Conservation (phyloP, 2,888 invertebrate genomes). For the Sphaeridia pumilis region DNA sequence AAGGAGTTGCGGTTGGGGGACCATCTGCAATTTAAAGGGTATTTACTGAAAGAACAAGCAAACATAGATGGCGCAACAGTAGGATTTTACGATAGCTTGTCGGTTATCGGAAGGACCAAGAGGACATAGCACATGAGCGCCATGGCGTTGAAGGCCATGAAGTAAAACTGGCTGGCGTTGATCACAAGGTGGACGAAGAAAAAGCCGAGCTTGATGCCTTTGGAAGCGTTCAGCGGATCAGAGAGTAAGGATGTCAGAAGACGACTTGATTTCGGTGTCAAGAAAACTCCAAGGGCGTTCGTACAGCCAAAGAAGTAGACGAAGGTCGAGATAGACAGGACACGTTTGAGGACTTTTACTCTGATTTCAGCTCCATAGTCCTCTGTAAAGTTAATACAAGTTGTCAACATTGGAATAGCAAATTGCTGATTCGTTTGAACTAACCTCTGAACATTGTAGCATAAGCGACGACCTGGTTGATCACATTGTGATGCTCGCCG, state of each 20-base stretch:
- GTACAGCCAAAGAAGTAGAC: background rate
- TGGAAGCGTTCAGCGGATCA: background rate
- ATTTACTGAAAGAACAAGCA: too few species aligned
- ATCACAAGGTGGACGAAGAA: background rate
- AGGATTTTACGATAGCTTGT: too few species aligned
- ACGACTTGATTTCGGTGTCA: background rate
- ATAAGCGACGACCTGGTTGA: background rate
- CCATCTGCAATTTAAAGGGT: too few species aligned
- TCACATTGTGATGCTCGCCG: background rate
- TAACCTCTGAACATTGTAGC: background rate
- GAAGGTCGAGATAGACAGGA: background rate
- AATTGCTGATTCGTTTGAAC: background rate
- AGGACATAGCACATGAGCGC: background rate
- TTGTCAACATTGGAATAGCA: too few species aligned
- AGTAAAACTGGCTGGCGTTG: background rate
- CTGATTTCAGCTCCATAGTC: background rate
- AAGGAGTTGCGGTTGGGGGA: too few species aligned
- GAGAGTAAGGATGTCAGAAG: background rate
- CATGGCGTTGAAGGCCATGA: background rate
- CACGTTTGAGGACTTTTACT: background rate
- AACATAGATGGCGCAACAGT: too few species aligned
- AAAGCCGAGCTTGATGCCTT: background rate
- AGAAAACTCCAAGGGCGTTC: background rate
- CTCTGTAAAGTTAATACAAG: too few species aligned
- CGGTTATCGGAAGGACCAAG: too few species aligned